phyloP scores from a whole-genome alignment of 2,797 vertebrate genomes.

The Microctenopoma stevenorrisi region DNA sequence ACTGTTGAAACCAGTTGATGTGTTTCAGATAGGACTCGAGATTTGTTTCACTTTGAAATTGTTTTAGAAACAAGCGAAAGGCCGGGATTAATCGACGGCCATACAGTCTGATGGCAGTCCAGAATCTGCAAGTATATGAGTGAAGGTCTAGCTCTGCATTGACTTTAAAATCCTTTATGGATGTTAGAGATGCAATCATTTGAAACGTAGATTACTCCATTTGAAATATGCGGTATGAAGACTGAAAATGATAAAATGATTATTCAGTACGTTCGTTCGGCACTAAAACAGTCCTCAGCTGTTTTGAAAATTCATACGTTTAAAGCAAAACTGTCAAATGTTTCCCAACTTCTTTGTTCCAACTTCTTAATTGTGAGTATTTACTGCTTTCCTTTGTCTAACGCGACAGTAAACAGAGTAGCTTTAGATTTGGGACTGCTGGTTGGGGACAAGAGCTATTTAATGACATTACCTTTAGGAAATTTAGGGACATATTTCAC shows the following conservation, averaged over 20 bases:
- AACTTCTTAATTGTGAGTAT: not conserved
- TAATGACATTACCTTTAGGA: conserved; percentile 6
- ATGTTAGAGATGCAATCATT: not conserved
- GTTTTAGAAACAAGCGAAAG: not conserved
- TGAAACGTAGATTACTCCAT: not conserved
- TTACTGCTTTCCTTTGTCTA: not conserved
- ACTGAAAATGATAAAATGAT: not conserved
- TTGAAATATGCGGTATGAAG: not conserved
- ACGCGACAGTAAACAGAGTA: not conserved
- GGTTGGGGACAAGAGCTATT: not conserved
- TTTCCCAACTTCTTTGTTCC: not conserved
- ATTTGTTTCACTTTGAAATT: not conserved
- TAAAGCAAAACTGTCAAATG: no score
- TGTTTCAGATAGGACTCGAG: not conserved
- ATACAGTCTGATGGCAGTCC: not conserved
- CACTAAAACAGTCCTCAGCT: not conserved
- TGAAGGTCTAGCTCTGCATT: not conserved
- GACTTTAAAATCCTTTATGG: not conserved
- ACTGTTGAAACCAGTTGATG: not conserved
- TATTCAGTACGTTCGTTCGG: not conserved
- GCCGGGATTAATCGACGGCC: not conserved
- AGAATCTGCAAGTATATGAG: not conserved
- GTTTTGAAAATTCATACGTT: not conserved
- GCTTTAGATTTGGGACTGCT: not conserved
- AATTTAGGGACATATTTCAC: conserved; percentile 2